Conservation (phyloP, 2,888 invertebrate genomes). For the Endomychus coccineus region DNA sequence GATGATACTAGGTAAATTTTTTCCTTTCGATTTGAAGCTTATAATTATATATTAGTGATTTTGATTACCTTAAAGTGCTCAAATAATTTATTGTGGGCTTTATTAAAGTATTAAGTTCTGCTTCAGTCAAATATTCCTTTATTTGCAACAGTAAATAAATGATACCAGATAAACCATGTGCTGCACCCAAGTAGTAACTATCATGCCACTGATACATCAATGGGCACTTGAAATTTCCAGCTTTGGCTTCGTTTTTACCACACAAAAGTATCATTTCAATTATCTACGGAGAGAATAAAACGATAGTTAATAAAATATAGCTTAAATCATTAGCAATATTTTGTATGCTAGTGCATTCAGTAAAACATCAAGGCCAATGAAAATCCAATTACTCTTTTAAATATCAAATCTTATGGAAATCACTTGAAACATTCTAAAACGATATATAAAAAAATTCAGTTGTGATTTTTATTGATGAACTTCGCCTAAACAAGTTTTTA, state of each 20-base stretch:
- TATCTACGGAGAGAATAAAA: conserved; percentile 50
- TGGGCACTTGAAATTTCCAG: conserved; percentile 52
- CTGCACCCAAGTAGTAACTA: conserved; percentile 79
- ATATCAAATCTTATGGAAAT: no score
- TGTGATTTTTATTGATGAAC: no score
- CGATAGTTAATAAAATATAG: not conserved
- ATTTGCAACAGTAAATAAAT: conserved; percentile 75
- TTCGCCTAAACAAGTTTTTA: conserved; percentile 30
- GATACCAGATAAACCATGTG: conserved; percentile 84
- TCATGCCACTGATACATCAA: conserved; percentile 84
- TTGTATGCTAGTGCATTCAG: no score
- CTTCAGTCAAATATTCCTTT: conserved; percentile 47
- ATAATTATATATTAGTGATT: no score
- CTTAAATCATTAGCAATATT: no score
- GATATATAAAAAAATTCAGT: no score
- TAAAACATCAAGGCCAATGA: no score
- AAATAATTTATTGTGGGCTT: conserved; percentile 62
- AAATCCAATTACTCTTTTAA: no score
- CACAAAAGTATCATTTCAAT: conserved; percentile 53
- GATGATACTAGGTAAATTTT: no score
- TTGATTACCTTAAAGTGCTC: conserved; percentile 44
- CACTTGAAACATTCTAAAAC: no score
- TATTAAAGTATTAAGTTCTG: conserved; percentile 52
- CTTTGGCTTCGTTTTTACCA: conserved; percentile 54
- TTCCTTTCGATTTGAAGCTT: no score